Base-by-base conservation (phyloP, 2,797 vertebrate species). In the Channallabes apus region DNA sequence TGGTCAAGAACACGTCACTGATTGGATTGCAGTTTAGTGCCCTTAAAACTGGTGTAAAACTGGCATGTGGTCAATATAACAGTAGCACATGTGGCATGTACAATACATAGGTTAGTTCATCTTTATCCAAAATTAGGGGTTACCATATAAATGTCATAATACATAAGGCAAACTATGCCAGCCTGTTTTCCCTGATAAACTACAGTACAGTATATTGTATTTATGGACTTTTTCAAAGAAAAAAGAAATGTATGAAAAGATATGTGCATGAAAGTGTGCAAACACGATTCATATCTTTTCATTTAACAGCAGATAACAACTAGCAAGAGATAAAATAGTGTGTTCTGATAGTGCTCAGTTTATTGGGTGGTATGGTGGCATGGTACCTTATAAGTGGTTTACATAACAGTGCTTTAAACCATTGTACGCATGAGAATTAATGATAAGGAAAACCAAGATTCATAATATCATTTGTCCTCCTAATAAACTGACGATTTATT, bases 231-330 rank as follows among this genome's bases (percentile, higher is more conserved):
- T 14, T 27, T 51, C 64, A 61, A 38, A 78, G 20, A 86, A 29
- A 68, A 54, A 78, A 77, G 32, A 80, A 65, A 77, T 59, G 6
- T 46, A 5, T 59, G n/a, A 65, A 46, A 75, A 76, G 61, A 67
- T 58, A 75, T 46, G n/a, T 29, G 68, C 15, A 62, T 20, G 38
- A 64, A n/a, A 58, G 56, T 35, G 61, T 64, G 82, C 72, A 67
- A 82, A 78, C 64, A 82, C 38, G 24, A 27, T 56, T 59, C 29
- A 24, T 56, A 62, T 86, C 58, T 41, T 18, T 78, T 86, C 7
- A 65, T 78, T 83, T 78, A 62, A 22, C 22, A 18, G n/a, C 29
- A 84, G 69, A 81, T 87, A 81, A 76, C 82, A 81, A 32, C 69
- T 46, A 69, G 51, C 27, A 24, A 77, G 27, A 68, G 46, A 79